Evolutionary conservation across 2,888 invertebrate genomes (phyloP), one percentile per base, ranked within the genome.

Genomic region (Epinotia ramella): DNA sequence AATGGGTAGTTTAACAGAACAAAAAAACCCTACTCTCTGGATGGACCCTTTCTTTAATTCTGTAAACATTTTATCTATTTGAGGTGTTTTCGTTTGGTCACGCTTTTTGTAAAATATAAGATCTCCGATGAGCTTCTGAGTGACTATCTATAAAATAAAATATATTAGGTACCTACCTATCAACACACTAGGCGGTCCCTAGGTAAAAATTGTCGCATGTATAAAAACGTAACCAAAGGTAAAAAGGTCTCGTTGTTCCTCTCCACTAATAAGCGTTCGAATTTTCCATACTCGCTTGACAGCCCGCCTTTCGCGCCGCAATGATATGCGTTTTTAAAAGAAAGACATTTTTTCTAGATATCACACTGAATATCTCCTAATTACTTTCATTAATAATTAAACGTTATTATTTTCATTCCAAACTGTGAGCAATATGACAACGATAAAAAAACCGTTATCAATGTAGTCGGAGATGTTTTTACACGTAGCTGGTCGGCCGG

Each of bases 401-500:
- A 40, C 40, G 7, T 18, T 33, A 18, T 20, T 20, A 20, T 44
- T n/a, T 16, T 28, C 28, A 9, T 20, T 28, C 40, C 28, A 13
- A 60, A 56, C 6, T 20, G 71, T 66, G 59, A 24, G 20, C 44
- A 49, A 57, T n/a, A 53, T 53, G 64, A 68, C 57, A 71, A 64
- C 73, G 73, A 67, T 60, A 70, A 71, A 76, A 53, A 73, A 79
- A 64, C 67, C 70, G 75, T 78, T 78, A 77, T 80, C 78, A 77
- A 77, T 77, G 74, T 74, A 64, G 73, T 78, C 76, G 73, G 73
- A 76, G 74, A 78, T 78, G 80, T 84, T 83, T 82, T 82, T 81
- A 78, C 80, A 78, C 77, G 79, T 79, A 79, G 79, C 80, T 74
- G 82, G 79, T 81, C 81, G 83, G 82, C 81, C 80, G 83, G 81